Evolutionary conservation across 2,113 vertebrate species (phyloP).

Genomic region (Girardinichthys multiradiatus): DNA sequence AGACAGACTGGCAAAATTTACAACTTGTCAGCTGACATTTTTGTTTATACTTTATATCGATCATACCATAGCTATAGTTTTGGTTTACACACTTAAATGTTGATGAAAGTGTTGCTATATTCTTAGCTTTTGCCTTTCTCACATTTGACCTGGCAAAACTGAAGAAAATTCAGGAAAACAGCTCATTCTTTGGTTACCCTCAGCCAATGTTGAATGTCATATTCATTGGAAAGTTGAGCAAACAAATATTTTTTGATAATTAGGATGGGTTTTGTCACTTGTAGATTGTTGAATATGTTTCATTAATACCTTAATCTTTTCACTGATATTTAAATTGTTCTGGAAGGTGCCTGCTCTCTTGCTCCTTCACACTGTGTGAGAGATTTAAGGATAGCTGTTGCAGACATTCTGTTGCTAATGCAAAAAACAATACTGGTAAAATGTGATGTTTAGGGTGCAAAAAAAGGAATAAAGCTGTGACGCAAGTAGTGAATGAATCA

Average conservation of each 20-base stretch:
- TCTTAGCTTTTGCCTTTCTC: background rate
- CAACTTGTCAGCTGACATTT: conserved; percentile 19
- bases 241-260: background rate
- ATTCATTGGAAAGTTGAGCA: background rate
- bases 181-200: background rate
- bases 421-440: too few species aligned
- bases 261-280: background rate
- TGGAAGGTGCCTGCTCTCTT: too few species aligned
- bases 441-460: too few species aligned
- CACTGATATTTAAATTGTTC: too few species aligned
- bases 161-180: background rate
- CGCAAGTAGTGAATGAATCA: too few species aligned
- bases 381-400: too few species aligned
- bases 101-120: background rate
- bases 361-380: too few species aligned
- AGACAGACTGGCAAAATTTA: conserved; percentile 23
- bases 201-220: background rate
- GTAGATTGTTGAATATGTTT: too few species aligned
- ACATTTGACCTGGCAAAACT: background rate
- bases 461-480: background rate
- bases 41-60: conserved; percentile 20
- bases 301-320: too few species aligned
- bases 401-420: too few species aligned
- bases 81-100: background rate
- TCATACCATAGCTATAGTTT: background rate